These are phyloP conservation scores for Drosophila nikananu DNA, from an alignment of 1,140 invertebrate genomes.

Conservation along the genomic window DNA sequence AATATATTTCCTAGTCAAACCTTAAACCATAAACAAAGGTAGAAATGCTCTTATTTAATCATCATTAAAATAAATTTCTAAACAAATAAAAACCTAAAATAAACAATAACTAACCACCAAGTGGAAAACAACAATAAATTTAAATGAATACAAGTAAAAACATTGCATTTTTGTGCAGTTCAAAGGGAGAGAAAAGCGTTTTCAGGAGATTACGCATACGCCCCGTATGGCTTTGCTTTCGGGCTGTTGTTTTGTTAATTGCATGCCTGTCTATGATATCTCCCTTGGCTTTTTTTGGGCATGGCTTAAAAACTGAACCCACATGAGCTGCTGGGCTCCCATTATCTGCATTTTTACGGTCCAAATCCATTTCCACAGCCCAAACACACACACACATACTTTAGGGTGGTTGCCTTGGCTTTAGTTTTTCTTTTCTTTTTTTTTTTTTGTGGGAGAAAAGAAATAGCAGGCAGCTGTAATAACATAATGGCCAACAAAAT, in stretches of 20 bases:
- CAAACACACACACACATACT: constrained; percentile 21
- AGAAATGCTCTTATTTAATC: too few relatives aligned
- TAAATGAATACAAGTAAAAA: not conserved
- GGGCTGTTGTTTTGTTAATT: constrained; percentile 53
- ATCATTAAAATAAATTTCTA: too few relatives aligned
- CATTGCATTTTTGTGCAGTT: not conserved
- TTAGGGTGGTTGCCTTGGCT: constrained; percentile 30
- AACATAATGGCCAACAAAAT: constrained; percentile 74
- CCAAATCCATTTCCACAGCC: constrained; percentile 71
- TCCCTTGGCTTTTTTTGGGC: not conserved
- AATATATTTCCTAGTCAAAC: too few relatives aligned
- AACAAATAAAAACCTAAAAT: not conserved
- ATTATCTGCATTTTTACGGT: constrained; percentile 82
- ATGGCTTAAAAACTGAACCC: constrained; percentile 41
- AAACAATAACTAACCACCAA: not conserved
- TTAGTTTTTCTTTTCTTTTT: constrained; percentile 8
- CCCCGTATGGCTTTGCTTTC: constrained; percentile 33
- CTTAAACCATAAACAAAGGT: too few relatives aligned
- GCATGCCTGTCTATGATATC: not conserved
- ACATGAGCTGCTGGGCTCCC: constrained; percentile 32
- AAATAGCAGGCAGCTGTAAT: constrained; percentile 66
- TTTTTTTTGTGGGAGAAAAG: constrained; percentile 12
- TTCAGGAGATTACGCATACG: constrained; percentile 68
- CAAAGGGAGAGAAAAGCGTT: not conserved
- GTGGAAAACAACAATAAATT: not conserved